phyloP scores from a whole-genome alignment of 2,113 vertebrate species.

The Antechinus flavipes region DNA sequence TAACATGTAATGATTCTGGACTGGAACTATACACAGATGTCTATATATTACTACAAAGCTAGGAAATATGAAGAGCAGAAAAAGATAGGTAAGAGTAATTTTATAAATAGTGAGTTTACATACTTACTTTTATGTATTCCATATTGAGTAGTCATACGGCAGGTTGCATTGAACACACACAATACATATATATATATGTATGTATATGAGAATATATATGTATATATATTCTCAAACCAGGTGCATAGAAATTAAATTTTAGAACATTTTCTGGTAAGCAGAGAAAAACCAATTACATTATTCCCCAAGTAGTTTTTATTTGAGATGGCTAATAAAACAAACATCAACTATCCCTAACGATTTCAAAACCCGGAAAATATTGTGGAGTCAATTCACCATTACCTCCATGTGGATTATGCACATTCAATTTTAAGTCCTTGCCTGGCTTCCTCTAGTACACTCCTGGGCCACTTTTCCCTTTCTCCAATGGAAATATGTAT shows the following conservation, averaged over 20 bases:
- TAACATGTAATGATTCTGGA: constrained; percentile 25
- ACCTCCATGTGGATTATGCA: not conserved
- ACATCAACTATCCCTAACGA: not conserved
- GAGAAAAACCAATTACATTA: not conserved
- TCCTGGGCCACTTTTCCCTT: not conserved
- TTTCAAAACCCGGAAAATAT: not conserved
- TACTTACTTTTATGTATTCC: constrained; percentile 14
- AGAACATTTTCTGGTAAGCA: not conserved
- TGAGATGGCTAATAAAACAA: constrained; percentile 7
- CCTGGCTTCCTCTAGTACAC: not conserved
- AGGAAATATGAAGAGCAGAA: constrained; percentile 52
- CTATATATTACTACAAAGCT: constrained; percentile 45
- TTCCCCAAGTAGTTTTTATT: not conserved
- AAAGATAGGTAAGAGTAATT: constrained; percentile 38
- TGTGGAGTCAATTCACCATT: not conserved
- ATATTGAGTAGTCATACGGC: not conserved
- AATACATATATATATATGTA: too few species aligned
- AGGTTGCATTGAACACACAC: constrained; percentile 16
- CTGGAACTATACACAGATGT: constrained; percentile 41
- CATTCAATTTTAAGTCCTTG: fast-evolving
- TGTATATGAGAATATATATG: too few species aligned
- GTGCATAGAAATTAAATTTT: not conserved
- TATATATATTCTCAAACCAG: not conserved
- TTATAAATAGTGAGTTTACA: constrained; percentile 37
- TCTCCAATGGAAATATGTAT: not conserved